A percentile compares a stretch with the other conserved stretches of the same genome.
Conservation (phyloP, 1,140 invertebrate species). For the Drosophila lacteicornis region DNA sequence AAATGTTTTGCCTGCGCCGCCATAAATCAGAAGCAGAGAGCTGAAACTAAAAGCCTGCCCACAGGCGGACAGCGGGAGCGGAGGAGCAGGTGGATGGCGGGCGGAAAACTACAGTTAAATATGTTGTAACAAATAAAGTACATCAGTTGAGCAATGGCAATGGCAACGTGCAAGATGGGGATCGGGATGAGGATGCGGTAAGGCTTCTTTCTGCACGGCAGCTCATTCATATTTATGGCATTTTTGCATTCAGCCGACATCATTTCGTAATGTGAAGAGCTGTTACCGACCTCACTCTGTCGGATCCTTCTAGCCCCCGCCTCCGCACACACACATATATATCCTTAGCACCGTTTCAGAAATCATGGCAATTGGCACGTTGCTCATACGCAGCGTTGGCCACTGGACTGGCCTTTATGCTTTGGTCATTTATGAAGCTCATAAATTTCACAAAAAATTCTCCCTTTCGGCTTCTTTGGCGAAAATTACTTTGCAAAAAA, state of each 20-base stretch:
- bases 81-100: constrained; percentile 6
- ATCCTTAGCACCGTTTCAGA: constrained; percentile 34
- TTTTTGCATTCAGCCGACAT: constrained; percentile 81
- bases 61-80: constrained; percentile 34
- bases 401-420: constrained; percentile 58
- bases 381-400: constrained; percentile 71
- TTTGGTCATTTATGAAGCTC: constrained; percentile 80
- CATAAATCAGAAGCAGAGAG: constrained; percentile 78
- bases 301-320: neutral
- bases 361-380: constrained; percentile 80
- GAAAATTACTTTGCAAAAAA: constrained; percentile 70
- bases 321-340: neutral
- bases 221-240: constrained; percentile 83
- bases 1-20: constrained; percentile 74
- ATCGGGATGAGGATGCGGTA: constrained; percentile 16
- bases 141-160: constrained; percentile 57
- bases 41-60: constrained; percentile 71
- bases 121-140: constrained; percentile 83
- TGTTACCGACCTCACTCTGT: constrained; percentile 49
- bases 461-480: constrained; percentile 40
- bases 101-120: constrained; percentile 77
- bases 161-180: constrained; percentile 1
- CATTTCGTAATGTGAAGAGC: constrained; percentile 81
- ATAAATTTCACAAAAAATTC: constrained; percentile 77
- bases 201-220: constrained; percentile 61